Conservation (phyloP, 2,888 invertebrate genomes). For the Zaprionus bogoriensis region DNA sequence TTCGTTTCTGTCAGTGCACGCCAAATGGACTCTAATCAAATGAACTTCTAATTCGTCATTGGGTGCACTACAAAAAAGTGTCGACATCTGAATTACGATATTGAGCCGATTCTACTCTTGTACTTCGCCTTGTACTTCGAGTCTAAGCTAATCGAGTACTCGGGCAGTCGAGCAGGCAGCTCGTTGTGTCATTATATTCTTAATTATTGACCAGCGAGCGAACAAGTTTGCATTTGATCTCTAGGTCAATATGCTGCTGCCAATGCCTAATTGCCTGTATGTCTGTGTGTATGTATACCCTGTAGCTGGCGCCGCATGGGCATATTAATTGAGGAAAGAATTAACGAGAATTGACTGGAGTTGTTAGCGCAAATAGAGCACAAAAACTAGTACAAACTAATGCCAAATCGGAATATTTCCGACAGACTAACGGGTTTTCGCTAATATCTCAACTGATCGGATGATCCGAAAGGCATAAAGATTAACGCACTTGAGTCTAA, state of each 20-base stretch:
- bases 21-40: constrained; percentile 30
- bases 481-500: too few relatives aligned
- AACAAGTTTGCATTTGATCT: constrained; percentile 79
- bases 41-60: constrained; percentile 30
- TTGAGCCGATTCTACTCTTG: constrained; percentile 31
- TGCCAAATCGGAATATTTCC: too few relatives aligned
- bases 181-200: constrained; percentile 19
- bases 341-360: background rate
- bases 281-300: constrained; percentile 34
- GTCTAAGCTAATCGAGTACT: constrained; percentile 17
- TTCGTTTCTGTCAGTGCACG: constrained; percentile 29
- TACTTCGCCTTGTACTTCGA: too few relatives aligned
- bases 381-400: too few relatives aligned
- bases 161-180: constrained; percentile 5
- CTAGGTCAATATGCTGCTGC: constrained; percentile 73
- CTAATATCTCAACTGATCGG: too few relatives aligned
- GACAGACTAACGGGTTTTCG: too few relatives aligned
- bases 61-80: constrained; percentile 55
- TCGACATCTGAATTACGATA: constrained; percentile 62
- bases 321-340: background rate
- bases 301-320: background rate
- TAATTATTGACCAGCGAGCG: constrained; percentile 62
- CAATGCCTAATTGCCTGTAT: constrained; percentile 66
- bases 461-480: too few relatives aligned
- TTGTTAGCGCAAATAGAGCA: background rate